Evolutionary conservation across 2,797 vertebrate genomes (phyloP), one percentile per base, ranked within the genome.

Genomic region (Phylloscopus collybita): DNA sequence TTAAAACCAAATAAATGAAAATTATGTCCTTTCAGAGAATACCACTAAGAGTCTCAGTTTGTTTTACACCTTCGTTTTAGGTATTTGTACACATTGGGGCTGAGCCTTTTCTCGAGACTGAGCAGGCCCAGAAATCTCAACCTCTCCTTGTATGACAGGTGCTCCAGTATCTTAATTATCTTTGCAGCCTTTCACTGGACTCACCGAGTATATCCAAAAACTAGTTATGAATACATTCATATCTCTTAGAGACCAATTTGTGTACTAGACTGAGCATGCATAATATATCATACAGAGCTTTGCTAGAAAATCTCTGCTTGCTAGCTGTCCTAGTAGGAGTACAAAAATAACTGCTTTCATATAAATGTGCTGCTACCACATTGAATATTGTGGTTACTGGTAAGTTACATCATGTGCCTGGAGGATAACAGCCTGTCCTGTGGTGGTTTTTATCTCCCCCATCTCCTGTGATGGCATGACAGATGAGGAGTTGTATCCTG

Each of bases 71-170:
- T 67, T 72, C 44, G 25, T 27, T 30, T 71, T 40, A 50, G 16
- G 9, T 65, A 44, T 9, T 69, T 42, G 3, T 0, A 10, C 3
- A 25, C 6, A 8, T 1, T 42, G 29, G 45, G 70, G 26, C 36
- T 34, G 13, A 64, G 36, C 40, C 22, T 69, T 72, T 47, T 73
- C 9, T 72, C 2, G 3, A 32, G 25, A 44, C 22, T 56, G 34
- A 88, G 57, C 38, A 57, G 26, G 49, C 11, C 19, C 13, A 50
- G 22, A 30, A 59, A 30, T 54, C 21, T 75, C 18, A 14, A 7
- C 23, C 8, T 71, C 15, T 79, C 42, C 4, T 49, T 40, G 13
- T 44, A 21, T 38, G 51, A 10, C 21, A 36, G 36, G 12, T 74
- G 27, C 29, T 78, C 32, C 29, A 42, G 13, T 69, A 42, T 19